phyloP scores from a whole-genome alignment of 2,888 invertebrate species.

The Ernsta delagoae region DNA sequence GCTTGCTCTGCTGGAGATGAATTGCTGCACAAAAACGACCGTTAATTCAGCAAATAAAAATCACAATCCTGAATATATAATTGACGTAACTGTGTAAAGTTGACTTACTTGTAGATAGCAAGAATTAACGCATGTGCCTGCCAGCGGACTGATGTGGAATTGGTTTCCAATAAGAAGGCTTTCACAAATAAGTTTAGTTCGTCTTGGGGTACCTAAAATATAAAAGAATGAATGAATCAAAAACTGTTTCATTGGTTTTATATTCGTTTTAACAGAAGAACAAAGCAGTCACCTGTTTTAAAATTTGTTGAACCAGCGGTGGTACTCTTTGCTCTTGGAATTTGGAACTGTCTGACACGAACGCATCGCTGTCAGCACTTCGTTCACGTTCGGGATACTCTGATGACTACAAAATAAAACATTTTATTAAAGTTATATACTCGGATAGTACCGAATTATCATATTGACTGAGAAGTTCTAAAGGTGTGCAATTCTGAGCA shows the following conservation, averaged over 20 bases:
- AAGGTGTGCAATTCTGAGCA: too few species aligned
- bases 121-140: constrained; percentile 95
- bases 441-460: too few species aligned
- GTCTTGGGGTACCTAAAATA: constrained; percentile 81
- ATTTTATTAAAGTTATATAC: too few species aligned
- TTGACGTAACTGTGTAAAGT: too few species aligned
- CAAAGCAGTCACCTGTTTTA: constrained; percentile 64
- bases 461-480: too few species aligned
- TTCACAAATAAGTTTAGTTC: constrained; percentile 91
- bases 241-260: too few species aligned
- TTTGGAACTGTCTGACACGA: constrained; percentile 74
- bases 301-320: constrained; percentile 74
- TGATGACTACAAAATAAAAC: constrained; percentile 41
- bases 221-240: neutral
- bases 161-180: constrained; percentile 96
- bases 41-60: too few species aligned
- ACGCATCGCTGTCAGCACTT: constrained; percentile 77
- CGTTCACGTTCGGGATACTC: constrained; percentile 77
- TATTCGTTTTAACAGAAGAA: neutral
- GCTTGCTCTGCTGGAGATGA: constrained; percentile 92
- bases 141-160: constrained; percentile 96
- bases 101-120: constrained; percentile 89
- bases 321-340: constrained; percentile 79
- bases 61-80: too few species aligned
- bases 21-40: constrained; percentile 80